Percentiles rank a stretch among this genome's conserved stretches.
Evolutionary conservation across 2,113 vertebrate genomes (phyloP).

Genomic region (Smithornis capensis): DNA sequence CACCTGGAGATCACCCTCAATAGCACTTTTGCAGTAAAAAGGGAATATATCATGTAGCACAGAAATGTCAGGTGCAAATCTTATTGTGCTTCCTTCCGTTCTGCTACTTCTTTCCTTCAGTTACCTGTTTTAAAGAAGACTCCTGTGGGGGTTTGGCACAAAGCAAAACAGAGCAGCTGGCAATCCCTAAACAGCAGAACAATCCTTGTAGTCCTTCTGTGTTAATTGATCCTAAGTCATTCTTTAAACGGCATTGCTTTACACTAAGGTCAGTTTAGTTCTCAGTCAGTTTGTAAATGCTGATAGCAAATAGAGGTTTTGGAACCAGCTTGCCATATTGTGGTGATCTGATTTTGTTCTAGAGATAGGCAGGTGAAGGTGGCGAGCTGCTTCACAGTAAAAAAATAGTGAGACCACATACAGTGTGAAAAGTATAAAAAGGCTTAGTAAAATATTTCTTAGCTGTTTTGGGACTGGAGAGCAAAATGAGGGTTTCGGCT

Average conservation of each 20-base stretch:
- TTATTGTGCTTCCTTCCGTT: neutral
- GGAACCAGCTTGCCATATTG: neutral
- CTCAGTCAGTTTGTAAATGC: neutral
- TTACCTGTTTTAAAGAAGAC: neutral
- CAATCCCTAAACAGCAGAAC: neutral
- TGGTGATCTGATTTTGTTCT: neutral
- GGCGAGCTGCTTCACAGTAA: neutral
- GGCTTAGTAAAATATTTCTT: neutral
- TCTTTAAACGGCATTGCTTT: neutral
- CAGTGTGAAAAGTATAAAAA: neutral
- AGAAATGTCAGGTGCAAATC: neutral
- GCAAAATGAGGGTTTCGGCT: neutral
- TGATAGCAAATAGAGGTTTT: neutral
- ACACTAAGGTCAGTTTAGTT: neutral
- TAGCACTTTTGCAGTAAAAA: neutral
- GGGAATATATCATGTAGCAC: neutral
- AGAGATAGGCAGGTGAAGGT: neutral
- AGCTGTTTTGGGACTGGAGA: neutral
- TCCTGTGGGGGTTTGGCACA: neutral
- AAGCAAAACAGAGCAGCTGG: neutral
- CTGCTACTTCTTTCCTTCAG: neutral
- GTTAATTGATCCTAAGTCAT: neutral
- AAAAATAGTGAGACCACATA: neutral
- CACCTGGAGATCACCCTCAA: neutral
- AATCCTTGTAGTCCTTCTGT: neutral